Percentiles rank a stretch among this genome's conserved stretches.
These are phyloP conservation scores for Drosophila pseudotalamancana DNA, from an alignment of 2,888 invertebrate species.

Conservation along the genomic window DNA sequence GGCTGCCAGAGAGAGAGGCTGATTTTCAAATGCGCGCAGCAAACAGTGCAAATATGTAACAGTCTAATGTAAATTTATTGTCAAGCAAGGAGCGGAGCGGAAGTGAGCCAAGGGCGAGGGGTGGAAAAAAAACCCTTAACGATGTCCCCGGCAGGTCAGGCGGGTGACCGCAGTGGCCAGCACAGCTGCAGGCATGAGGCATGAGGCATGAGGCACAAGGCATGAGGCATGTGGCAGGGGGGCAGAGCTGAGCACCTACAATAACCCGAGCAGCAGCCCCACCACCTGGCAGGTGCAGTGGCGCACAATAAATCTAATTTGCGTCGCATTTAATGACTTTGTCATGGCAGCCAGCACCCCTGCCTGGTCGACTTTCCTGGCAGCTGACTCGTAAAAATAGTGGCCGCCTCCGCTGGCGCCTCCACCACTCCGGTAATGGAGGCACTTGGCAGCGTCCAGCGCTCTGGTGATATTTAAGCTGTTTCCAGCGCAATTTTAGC, in stretches of 20 bases:
- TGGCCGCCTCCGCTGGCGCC: conserved; percentile 37
- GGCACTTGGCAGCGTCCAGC: conserved; percentile 65
- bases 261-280: conserved; percentile 9
- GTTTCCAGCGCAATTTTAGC: conserved; percentile 68
- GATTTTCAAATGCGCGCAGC: conserved; percentile 65
- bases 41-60: conserved; percentile 81
- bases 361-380: conserved; percentile 49
- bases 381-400: conserved; percentile 66
- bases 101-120: neutral
- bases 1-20: conserved; percentile 36
- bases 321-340: conserved; percentile 83
- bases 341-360: conserved; percentile 68
- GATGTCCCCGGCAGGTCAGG: conserved; percentile 53
- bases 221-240: neutral
- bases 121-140: conserved; percentile 40
- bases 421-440: conserved; percentile 56
- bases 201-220: too few relatives aligned
- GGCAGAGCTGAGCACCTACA: neutral
- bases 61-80: conserved; percentile 83
- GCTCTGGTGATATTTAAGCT: conserved; percentile 72
- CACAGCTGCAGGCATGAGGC: conserved; percentile 10
- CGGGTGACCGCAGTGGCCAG: conserved; percentile 45
- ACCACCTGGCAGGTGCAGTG: conserved; percentile 74
- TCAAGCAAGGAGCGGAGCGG: conserved; percentile 62
- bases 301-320: conserved; percentile 83